A percentile compares a stretch with the other conserved stretches of the same genome.
phyloP scores from a whole-genome alignment of 1,140 invertebrate species.

The Camponotus pennsylvanicus region DNA sequence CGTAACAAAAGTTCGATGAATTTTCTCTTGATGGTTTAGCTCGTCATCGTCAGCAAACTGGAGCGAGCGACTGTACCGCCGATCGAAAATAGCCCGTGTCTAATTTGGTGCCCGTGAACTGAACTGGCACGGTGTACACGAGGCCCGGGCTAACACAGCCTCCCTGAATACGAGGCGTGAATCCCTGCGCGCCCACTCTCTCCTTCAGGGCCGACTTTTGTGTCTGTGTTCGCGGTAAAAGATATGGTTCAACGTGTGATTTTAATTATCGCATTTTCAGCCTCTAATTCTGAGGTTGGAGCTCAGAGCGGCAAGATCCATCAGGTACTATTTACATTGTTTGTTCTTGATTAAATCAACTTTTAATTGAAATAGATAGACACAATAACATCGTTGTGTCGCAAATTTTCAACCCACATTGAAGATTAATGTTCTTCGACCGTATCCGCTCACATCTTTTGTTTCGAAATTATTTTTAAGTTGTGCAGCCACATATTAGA shows the following conservation, averaged over 20 bases:
- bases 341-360: background rate
- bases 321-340: background rate
- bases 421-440: conserved; percentile 42
- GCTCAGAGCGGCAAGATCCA: background rate
- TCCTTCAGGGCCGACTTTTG: conserved; percentile 3
- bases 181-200: conserved; percentile 43
- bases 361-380: background rate
- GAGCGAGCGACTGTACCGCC: conserved; percentile 79
- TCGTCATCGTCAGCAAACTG: conserved; percentile 78
- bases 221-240: background rate
- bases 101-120: conserved; percentile 86
- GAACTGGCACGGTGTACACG: conserved; percentile 78
- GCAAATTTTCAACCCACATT: background rate
- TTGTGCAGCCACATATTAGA: background rate
- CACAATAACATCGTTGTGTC: conserved; percentile 18
- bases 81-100: conserved; percentile 84
- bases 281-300: background rate
- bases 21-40: conserved; percentile 19
- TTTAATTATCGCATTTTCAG: conserved; percentile 20
- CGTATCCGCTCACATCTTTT: conserved; percentile 7
- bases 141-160: conserved; percentile 67
- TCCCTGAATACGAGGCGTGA: conserved; percentile 65
- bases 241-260: background rate
- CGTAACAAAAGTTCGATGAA: conserved; percentile 18
- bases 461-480: conserved; percentile 53